Percentiles rank a stretch among this genome's conserved stretches.
Conservation (phyloP, 2,113 vertebrate genomes). For the Prinia subflava region DNA sequence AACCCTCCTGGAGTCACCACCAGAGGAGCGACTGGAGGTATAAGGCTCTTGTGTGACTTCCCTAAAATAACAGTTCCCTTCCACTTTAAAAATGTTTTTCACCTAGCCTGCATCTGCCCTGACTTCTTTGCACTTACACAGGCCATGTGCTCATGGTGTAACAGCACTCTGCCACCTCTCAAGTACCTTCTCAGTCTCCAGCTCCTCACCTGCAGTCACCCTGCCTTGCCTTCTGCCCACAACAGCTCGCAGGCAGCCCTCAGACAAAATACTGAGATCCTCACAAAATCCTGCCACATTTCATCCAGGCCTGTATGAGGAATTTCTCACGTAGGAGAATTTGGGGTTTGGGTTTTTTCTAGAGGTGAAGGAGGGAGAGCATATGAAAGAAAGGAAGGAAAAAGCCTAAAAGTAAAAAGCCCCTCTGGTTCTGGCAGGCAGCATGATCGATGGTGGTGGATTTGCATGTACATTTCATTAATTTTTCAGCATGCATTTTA, state of each 20-base stretch:
- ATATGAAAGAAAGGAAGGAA: slow-evolving; percentile 52
- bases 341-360: not conserved
- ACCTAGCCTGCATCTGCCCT: not conserved
- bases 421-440: slow-evolving; percentile 54
- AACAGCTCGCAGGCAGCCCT: not conserved
- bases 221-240: not conserved
- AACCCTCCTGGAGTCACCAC: not conserved
- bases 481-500: slow-evolving; percentile 82
- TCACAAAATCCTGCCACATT: not conserved
- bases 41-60: not conserved
- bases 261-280: not conserved
- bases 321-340: slow-evolving; percentile 64
- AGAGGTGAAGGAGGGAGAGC: not conserved
- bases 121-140: not conserved
- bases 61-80: not conserved
- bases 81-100: not conserved
- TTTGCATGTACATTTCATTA: slow-evolving; percentile 78
- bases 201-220: not conserved
- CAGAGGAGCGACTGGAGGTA: not conserved
- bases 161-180: not conserved
- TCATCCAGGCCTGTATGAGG: slow-evolving; percentile 24
- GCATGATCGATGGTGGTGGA: slow-evolving; percentile 65
- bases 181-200: not conserved
- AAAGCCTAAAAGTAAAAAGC: slow-evolving; percentile 62
- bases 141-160: not conserved